A percentile compares a stretch with the other conserved stretches of the same genome.
Conservation (phyloP, 1,140 invertebrate genomes). For the Drosophila triauraria region DNA sequence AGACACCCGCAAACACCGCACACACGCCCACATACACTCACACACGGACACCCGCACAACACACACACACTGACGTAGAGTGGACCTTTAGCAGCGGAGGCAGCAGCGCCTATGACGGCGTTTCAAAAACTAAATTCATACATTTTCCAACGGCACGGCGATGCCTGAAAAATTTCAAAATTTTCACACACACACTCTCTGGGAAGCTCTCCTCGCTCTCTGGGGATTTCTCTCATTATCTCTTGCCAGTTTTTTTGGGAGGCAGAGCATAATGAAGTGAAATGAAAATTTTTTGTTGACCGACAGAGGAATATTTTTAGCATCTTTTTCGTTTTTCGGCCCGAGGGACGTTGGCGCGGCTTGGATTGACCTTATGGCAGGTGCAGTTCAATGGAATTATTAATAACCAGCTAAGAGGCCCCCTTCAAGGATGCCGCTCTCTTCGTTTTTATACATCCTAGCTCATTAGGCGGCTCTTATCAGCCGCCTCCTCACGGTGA, state of each 20-base stretch:
- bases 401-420: constrained; percentile 50
- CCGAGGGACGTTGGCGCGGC: constrained; percentile 7
- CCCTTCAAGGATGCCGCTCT: constrained; percentile 33
- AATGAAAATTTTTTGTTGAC: constrained; percentile 64
- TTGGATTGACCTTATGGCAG: constrained; percentile 71
- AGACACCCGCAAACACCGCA: constrained; percentile 49
- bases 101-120: constrained; percentile 76
- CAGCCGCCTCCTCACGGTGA: constrained; percentile 27
- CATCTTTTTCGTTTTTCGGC: constrained; percentile 45
- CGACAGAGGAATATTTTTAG: constrained; percentile 65
- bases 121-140: constrained; percentile 82
- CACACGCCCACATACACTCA: constrained; percentile 11
- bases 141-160: constrained; percentile 71
- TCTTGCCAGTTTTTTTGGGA: constrained; percentile 16
- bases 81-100: constrained; percentile 44
- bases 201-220: constrained; percentile 5
- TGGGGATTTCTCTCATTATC: constrained; percentile 15
- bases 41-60: constrained; percentile 1
- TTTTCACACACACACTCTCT: constrained; percentile 40
- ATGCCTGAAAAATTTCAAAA: constrained; percentile 68
- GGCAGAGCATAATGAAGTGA: constrained; percentile 40
- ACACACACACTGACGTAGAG: constrained; percentile 8
- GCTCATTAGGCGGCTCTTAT: constrained; percentile 43
- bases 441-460: neutral
- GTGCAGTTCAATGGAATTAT: constrained; percentile 81